Evolutionary conservation across 1,140 invertebrate species (phyloP).

Genomic region (Ceratina japonica): DNA sequence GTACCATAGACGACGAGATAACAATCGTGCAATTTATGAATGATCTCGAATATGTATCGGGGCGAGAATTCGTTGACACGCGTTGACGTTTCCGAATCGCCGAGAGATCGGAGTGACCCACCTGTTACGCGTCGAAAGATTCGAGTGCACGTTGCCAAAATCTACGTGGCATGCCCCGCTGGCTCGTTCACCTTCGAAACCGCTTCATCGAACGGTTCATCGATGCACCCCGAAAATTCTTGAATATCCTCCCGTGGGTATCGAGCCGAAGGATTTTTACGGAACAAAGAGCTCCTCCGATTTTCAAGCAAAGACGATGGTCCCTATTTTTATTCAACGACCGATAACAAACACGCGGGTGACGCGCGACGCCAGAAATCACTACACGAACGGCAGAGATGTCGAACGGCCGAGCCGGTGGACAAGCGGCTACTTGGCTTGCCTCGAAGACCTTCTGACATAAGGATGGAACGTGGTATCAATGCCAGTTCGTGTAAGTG

Average conservation of each 20-base stretch:
- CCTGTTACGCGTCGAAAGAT: not conserved
- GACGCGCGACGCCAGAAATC: not conserved
- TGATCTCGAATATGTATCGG: not conserved
- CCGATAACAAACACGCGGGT: not conserved
- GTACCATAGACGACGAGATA: not conserved
- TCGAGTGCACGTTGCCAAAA: slow-evolving; percentile 6
- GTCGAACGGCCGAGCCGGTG: slow-evolving; percentile 20
- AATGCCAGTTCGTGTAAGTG: slow-evolving; percentile 41
- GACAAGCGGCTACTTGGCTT: slow-evolving; percentile 39
- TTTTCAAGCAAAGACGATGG: too few species aligned
- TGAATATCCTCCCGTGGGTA: not conserved
- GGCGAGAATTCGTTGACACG: not conserved
- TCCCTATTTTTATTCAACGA: too few species aligned
- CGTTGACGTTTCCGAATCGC: not conserved
- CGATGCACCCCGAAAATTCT: slow-evolving; percentile 6
- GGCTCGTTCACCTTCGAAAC: not conserved
- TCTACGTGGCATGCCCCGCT: not conserved
- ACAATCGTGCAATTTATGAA: not conserved
- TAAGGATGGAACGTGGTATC: slow-evolving; percentile 36
- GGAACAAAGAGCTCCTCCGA: too few species aligned
- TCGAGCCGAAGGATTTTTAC: too few species aligned
- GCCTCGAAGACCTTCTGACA: slow-evolving; percentile 34
- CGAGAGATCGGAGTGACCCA: slow-evolving; percentile 8
- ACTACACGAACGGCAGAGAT: not conserved
- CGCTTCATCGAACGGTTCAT: not conserved